phyloP scores from a whole-genome alignment of 2,888 invertebrate genomes.

The Schizaphis graminum region DNA sequence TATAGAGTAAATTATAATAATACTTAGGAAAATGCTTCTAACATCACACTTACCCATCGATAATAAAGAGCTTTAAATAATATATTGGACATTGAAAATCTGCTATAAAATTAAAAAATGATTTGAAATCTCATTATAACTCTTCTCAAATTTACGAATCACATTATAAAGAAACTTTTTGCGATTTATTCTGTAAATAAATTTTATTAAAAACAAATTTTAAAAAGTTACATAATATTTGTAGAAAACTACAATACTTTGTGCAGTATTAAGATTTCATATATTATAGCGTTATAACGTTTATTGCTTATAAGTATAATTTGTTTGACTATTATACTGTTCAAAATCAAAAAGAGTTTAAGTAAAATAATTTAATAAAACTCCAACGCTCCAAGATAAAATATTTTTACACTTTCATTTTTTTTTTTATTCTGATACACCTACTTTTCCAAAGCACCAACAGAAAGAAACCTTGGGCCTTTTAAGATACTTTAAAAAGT shows the following conservation, averaged over 20 bases:
- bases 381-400: not conserved
- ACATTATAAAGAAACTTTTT: not conserved
- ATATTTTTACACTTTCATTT: not conserved
- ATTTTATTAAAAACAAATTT: not conserved
- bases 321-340: not conserved
- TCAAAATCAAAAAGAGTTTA: constrained; percentile 23
- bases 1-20: not conserved
- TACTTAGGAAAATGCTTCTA: not conserved
- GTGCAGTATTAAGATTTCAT: not conserved
- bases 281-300: not conserved
- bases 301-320: not conserved
- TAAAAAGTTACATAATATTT: not conserved
- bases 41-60: not conserved
- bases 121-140: not conserved
- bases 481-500: constrained; percentile 20
- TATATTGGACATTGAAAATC: not conserved
- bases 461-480: constrained; percentile 7
- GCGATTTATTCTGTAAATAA: not conserved
- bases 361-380: not conserved
- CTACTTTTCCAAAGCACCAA: not conserved
- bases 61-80: not conserved
- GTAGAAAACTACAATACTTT: not conserved
- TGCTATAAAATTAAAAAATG: not conserved
- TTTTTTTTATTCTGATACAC: not conserved
- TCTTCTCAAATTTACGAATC: not conserved